A percentile compares a stretch with the other conserved stretches of the same genome.
Evolutionary conservation across 2,888 invertebrate genomes (phyloP).

Genomic region (Auanema sp.): DNA sequence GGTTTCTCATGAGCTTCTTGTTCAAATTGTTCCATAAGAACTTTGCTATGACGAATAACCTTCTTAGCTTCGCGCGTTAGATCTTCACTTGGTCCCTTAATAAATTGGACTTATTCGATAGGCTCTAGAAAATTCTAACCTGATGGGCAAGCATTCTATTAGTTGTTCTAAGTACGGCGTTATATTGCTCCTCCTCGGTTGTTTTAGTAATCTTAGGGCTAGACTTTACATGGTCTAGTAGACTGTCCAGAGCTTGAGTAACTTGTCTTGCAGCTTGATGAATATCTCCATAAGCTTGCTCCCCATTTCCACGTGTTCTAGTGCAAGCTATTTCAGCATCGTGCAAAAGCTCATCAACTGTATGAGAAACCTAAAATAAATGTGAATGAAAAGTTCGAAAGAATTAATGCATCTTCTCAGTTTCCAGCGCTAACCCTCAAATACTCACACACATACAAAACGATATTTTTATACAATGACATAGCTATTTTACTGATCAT

Average conservation of each 20-base stretch:
- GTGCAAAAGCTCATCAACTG: conserved; percentile 84
- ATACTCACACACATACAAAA: neutral
- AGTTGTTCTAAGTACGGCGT: conserved; percentile 84
- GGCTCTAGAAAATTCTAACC: conserved; percentile 10
- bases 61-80: conserved; percentile 65
- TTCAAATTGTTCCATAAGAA: conserved; percentile 73
- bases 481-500: neutral
- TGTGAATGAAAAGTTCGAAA: neutral
- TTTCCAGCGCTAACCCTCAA: neutral
- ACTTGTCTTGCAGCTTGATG: conserved; percentile 79
- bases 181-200: conserved; percentile 78
- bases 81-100: conserved; percentile 41
- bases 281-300: conserved; percentile 72
- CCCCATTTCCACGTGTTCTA: conserved; percentile 27
- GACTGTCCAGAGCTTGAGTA: conserved; percentile 82
- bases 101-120: too few species aligned
- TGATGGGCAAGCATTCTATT: conserved; percentile 78
- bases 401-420: too few species aligned
- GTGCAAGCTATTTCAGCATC: conserved; percentile 66
- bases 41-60: conserved; percentile 58
- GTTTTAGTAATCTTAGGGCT: conserved; percentile 66
- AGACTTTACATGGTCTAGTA: conserved; percentile 84
- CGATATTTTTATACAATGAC: too few species aligned
- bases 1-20: conserved; percentile 80
- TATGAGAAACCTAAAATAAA: conserved; percentile 75